phyloP scores from a whole-genome alignment of 1,140 invertebrate species.

The Drosophila sproati region DNA sequence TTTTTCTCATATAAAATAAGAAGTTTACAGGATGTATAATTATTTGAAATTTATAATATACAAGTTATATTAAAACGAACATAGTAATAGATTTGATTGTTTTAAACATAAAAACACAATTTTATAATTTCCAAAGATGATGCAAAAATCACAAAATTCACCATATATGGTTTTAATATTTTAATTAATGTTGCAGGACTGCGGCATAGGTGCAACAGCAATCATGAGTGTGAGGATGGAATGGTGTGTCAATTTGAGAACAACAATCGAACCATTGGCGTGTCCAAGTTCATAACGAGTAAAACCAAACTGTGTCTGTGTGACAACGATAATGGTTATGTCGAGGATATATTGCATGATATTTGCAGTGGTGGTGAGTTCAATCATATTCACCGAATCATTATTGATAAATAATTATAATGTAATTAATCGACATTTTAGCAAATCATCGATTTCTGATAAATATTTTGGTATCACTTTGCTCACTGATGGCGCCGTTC shows the following conservation, averaged over 20 bases:
- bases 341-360: slow-evolving; percentile 85
- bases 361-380: slow-evolving; percentile 85
- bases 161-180: neutral
- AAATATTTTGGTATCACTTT: slow-evolving; percentile 55
- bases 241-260: slow-evolving; percentile 86
- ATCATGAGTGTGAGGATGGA: slow-evolving; percentile 86
- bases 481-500: slow-evolving; percentile 60
- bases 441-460: slow-evolving; percentile 57
- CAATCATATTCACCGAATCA: neutral
- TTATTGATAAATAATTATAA: neutral
- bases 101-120: too few species aligned
- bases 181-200: slow-evolving; percentile 83
- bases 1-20: too few species aligned
- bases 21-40: too few species aligned
- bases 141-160: too few species aligned
- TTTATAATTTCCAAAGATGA: too few species aligned
- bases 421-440: slow-evolving; percentile 12
- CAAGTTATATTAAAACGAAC: too few species aligned
- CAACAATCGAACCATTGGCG: slow-evolving; percentile 85
- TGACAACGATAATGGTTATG: slow-evolving; percentile 86
- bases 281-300: slow-evolving; percentile 73
- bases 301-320: slow-evolving; percentile 86
- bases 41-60: too few species aligned
- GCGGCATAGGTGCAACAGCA: slow-evolving; percentile 85
- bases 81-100: too few species aligned